phyloP scores from a whole-genome alignment of 2,797 vertebrate genomes.

The Eidolon dupreanum region DNA sequence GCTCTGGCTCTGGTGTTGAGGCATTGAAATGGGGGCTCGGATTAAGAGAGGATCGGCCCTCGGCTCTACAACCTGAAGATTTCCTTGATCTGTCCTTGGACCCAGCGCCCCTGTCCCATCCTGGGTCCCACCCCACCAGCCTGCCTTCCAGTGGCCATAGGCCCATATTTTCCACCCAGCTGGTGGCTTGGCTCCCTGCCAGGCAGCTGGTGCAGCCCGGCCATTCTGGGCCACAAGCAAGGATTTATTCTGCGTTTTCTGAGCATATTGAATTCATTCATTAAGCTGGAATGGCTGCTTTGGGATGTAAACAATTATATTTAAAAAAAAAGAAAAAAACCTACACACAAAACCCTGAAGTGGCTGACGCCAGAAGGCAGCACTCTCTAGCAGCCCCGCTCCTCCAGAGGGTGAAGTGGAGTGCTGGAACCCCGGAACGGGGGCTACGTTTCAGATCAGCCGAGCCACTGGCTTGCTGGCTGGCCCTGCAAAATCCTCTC shows the following conservation, averaged over 20 bases:
- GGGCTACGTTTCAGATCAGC: background rate
- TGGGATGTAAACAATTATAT: constrained; percentile 32
- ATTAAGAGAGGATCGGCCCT: fast-evolving
- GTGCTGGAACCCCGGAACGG: fast-evolving
- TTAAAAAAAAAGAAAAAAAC: constrained; percentile 3
- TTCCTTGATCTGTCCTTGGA: background rate
- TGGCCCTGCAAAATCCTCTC: fast-evolving
- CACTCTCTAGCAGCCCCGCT: fast-evolving
- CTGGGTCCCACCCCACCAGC: fast-evolving
- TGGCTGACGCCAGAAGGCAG: background rate
- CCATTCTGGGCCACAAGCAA: background rate
- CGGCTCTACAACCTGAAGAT: fast-evolving
- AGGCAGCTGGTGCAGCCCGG: background rate
- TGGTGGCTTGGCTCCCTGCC: constrained; percentile 49
- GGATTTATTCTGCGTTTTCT: constrained; percentile 59
- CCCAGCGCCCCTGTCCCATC: background rate
- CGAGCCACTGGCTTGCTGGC: background rate
- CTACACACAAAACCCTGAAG: background rate
- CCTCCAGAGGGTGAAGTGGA: fast-evolving
- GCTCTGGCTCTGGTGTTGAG: no score
- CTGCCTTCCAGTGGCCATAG: background rate
- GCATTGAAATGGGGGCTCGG: background rate
- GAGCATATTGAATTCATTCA: constrained; percentile 69
- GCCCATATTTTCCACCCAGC: background rate
- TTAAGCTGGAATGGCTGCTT: constrained; percentile 22